These are phyloP conservation scores for Lucilia cuprina DNA, from an alignment of 1,140 invertebrate genomes.

Conservation along the genomic window DNA sequence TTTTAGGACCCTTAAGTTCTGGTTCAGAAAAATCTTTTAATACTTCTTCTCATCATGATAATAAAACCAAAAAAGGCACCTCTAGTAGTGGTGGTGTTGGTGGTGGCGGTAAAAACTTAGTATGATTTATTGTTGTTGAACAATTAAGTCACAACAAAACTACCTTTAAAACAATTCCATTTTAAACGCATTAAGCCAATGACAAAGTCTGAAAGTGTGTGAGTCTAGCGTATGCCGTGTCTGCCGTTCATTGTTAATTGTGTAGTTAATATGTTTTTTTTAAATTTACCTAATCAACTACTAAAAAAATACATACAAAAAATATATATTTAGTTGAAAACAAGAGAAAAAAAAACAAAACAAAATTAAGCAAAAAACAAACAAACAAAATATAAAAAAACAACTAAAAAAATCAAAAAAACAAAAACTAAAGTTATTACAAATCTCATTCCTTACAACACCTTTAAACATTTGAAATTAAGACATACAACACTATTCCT, in stretches of 20 bases:
- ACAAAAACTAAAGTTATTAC: background rate
- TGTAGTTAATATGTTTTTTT: conserved; percentile 24
- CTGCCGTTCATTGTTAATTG: conserved; percentile 23
- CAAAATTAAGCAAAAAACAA: background rate
- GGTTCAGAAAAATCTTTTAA: conserved; percentile 40
- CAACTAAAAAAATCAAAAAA: background rate
- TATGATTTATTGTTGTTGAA: conserved; percentile 15
- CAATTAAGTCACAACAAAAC: background rate
- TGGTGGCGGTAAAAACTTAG: conserved; percentile 22
- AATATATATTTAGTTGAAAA: background rate
- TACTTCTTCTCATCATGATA: conserved; percentile 25
- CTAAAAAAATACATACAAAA: background rate
- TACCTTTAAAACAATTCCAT: conserved; percentile 2
- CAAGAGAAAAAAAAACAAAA: background rate
- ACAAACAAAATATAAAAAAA: background rate
- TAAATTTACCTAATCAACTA: conserved; percentile 22
- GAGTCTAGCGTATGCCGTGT: conserved; percentile 5
- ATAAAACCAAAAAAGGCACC: conserved; percentile 11
- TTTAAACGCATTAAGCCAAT: conserved; percentile 20
- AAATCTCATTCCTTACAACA: too few species aligned
- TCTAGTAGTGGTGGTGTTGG: background rate
- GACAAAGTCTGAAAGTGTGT: conserved; percentile 22
- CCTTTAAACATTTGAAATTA: too few species aligned
- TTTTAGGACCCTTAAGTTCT: conserved; percentile 35
- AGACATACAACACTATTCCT: too few species aligned